Percentiles rank a stretch among this genome's conserved stretches.
Conservation (phyloP, 2,113 vertebrate species). For the Oophaga pumilio region DNA sequence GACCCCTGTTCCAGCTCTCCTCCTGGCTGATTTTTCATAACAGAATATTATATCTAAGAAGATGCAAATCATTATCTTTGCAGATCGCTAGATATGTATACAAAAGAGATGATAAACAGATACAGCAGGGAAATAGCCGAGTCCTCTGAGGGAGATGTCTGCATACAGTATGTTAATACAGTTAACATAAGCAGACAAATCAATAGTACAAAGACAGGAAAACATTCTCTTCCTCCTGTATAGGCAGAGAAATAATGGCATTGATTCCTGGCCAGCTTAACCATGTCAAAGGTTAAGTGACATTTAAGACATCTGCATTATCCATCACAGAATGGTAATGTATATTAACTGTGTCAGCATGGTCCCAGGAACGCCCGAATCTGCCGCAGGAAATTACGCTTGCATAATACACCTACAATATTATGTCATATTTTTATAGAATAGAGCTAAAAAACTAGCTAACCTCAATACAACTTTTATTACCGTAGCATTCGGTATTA, state of each 20-base stretch:
- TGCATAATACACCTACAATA: not conserved
- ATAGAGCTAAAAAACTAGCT: not conserved
- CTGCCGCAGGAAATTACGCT: not conserved
- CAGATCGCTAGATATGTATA: slow-evolving; percentile 36
- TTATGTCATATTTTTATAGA: not conserved
- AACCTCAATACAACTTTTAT: not conserved
- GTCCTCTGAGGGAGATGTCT: slow-evolving; percentile 52
- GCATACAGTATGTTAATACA: slow-evolving; percentile 59
- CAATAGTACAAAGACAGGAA: slow-evolving; percentile 59
- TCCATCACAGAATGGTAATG: slow-evolving; percentile 58
- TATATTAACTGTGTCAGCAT: slow-evolving; percentile 55
- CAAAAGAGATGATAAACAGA: slow-evolving; percentile 54
- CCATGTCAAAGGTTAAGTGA: slow-evolving; percentile 58
- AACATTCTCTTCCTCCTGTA: slow-evolving; percentile 59
- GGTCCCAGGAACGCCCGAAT: slow-evolving; percentile 28
- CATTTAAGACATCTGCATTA: slow-evolving; percentile 59
- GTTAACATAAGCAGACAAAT: slow-evolving; percentile 59
- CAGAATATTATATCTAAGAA: slow-evolving; percentile 33
- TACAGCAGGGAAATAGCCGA: slow-evolving; percentile 51
- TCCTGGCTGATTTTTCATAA: slow-evolving; percentile 17
- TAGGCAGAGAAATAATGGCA: slow-evolving; percentile 58
- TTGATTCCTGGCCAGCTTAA: slow-evolving; percentile 59
- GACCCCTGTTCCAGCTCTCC: slow-evolving; percentile 13
- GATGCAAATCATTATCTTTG: slow-evolving; percentile 53
- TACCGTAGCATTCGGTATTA: not conserved